Base-by-base conservation (phyloP, 2,797 vertebrate species). In the Lacerta bilineata region DNA sequence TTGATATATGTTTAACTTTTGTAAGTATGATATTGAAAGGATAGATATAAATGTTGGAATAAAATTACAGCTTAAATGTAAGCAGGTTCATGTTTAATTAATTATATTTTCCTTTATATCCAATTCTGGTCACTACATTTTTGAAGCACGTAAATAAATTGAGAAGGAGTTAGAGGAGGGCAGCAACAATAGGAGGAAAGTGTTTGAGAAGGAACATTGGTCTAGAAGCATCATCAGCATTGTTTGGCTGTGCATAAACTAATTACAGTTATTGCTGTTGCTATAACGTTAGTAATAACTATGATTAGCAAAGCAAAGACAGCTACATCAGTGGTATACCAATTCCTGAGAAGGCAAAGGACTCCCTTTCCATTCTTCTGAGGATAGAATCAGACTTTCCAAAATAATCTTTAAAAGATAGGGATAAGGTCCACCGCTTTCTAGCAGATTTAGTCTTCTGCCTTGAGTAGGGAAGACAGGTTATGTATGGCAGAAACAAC, bases 371-470 rank as follows among this genome's bases (percentile, higher is more conserved):
- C 10, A 78, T 41, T 86, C 8, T 23, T 25, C 39, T 43, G 4
- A 74, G 64, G 39, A 29, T 9, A 27, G 55, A 46, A 39, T 13
- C n/a, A 8, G 29, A 75, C 29, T 75, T 74, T 75, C 36, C 79
- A 64, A 61, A 87, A 75, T 55, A 64, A 75, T 74, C 68, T 46
- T 81, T 50, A 87, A 61, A n/a, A 18, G 55, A 55, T 61, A 4
- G 33, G 41, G 29, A 50, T 27, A 50, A 8, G 7, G 41, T 50
- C 43, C n/a, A 69, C 36, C 3, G 10, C 11, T 85, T 78, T 41
- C 10, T n/a, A 25, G 2, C 68, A 8, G 29, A 50, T n/a, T 39
- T 9, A 11, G 36, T 25, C 6, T 74, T 13, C 36, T 84, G 69
- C 36, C 71, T 76, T 85, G 72, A 61, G 20, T 6, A 74, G 17